These are phyloP conservation scores for Pseudeuparius sepicola DNA, from an alignment of 2,888 invertebrate genomes.

Conservation along the genomic window DNA sequence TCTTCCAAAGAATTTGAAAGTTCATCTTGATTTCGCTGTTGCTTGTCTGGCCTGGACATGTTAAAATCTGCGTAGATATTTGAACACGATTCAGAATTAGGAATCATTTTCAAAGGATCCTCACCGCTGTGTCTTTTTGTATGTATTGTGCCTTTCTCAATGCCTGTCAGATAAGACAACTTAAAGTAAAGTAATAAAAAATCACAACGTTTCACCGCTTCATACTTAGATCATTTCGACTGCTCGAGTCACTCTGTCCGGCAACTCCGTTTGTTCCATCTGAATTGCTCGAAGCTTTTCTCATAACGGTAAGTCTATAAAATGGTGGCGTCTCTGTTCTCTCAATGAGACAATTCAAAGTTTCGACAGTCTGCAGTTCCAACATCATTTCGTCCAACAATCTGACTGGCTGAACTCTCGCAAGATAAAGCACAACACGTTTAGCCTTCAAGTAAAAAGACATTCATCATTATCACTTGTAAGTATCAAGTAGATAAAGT, in stretches of 20 bases:
- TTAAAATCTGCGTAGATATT: slow-evolving; percentile 48
- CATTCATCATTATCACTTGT: slow-evolving; percentile 5
- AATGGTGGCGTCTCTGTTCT: slow-evolving; percentile 97
- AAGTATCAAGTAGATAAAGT: neutral
- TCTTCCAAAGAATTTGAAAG: slow-evolving; percentile 26
- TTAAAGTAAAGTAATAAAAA: neutral
- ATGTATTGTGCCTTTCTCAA: slow-evolving; percentile 92
- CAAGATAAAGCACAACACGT: slow-evolving; percentile 86
- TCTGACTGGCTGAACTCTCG: slow-evolving; percentile 83
- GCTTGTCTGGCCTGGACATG: slow-evolving; percentile 38
- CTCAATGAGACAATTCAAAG: slow-evolving; percentile 90
- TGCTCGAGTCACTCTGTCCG: slow-evolving; percentile 42
- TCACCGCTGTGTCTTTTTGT: slow-evolving; percentile 90
- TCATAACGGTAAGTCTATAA: slow-evolving; percentile 86
- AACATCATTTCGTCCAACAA: slow-evolving; percentile 95
- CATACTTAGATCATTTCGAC: slow-evolving; percentile 37
- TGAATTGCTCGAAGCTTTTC: slow-evolving; percentile 80
- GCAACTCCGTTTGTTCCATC: slow-evolving; percentile 47
- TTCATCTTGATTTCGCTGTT: slow-evolving; percentile 24
- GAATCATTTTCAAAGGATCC: slow-evolving; percentile 67
- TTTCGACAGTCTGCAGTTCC: slow-evolving; percentile 94
- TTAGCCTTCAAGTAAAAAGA: slow-evolving; percentile 72
- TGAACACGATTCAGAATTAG: slow-evolving; percentile 56
- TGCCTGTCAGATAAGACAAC: slow-evolving; percentile 28
- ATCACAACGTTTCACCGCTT: neutral